Evolutionary conservation across 2,113 vertebrate genomes (phyloP), one percentile per base, ranked within the genome.

Genomic region (Rhinopomastus cyanomelas): DNA sequence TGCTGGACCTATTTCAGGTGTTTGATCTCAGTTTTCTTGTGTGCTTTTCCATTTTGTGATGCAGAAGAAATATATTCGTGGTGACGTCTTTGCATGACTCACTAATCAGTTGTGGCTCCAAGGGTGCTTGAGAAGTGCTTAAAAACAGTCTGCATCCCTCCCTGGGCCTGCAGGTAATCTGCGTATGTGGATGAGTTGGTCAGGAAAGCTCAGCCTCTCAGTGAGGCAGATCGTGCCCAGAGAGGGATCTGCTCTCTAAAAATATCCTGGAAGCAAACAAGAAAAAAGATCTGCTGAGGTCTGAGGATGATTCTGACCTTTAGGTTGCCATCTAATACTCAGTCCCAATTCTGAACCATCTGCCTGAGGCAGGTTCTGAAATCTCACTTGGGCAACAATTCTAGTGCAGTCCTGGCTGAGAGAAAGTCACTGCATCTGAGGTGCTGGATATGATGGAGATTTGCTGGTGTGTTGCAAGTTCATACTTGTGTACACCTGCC

Each of bases 221-320:
- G 22, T n/a, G 44, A 81, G 55, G 74, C 61, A 82, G 57, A 36
- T 80, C 25, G 3, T 90, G 88, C 61, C 59, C 22, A 32, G 55
- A 34, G 86, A 93, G 89, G 89, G 79, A 49, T 89, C 76, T 69
- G 77, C 39, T 90, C 83, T 90, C 90, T 95, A 92, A 93, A 95
- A 90, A 95, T 96, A 95, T 52, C 81, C 78, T 90, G 89, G 74
- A 87, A 92, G 84, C 87, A 73, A 89, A 71, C 66, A 84, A 75
- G 88, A 68, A 93, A 90, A 93, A 90, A 71, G 81, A 92, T 94
- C 92, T 92, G 83, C 82, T 80, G 88, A 88, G 64, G 67, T 95
- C 78, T 6, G 19, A 80, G 74, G 53, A 66, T 0, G 10, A 27
- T 90, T 95, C 64, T 95, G 90, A 91, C 94, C 88, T 94, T 94